Evolutionary conservation across 2,888 invertebrate genomes (phyloP), one percentile per base, ranked within the genome.

Genomic region (Sturmia bella): DNA sequence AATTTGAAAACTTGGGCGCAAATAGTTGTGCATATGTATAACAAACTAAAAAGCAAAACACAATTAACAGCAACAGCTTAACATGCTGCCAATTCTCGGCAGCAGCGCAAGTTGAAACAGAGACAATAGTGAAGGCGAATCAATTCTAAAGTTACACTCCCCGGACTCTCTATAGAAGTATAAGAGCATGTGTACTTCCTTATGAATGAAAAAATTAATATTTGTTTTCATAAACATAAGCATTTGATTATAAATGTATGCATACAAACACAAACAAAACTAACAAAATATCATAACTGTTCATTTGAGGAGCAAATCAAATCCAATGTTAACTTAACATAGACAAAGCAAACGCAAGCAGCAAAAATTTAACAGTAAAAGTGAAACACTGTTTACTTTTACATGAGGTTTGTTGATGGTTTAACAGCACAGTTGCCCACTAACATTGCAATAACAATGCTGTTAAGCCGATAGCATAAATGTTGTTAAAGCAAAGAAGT

Each of bases 1-100:
- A 86, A 88, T 87, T 87, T 86, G 88, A 88, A 84, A 83, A 84
- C 77, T 81, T 81, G 76, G 70, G 69, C 83, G 75, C 84, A 76
- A 72, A 76, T 76, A 76, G 68, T 76, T 76, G 77, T 70, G 66
- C 64, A 81, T 39, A 54, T n/a, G n/a, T n/a, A n/a, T 81, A 83
- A 52, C 15, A 69, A 21, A 57, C 79, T 54, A 63, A 63, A 37
- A 64, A 24, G 72, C 80, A 64, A 43, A 80, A 66, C 32, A 56
- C 11, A 45, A 37, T 70, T 80, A 78, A 79, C 74, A 78, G 39
- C 59, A 73, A 56, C 48, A 76, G 11, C 56, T 56, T 21, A 56
- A 24, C 48, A 45, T 66, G 63, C 68, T 54, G 50, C 45, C 32
- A 79, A 57, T 50, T 32, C 68, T 63, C 63, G 64, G 75, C 52